Evolutionary conservation across 2,888 invertebrate species (phyloP).

Genomic region (Pteria penguin): DNA sequence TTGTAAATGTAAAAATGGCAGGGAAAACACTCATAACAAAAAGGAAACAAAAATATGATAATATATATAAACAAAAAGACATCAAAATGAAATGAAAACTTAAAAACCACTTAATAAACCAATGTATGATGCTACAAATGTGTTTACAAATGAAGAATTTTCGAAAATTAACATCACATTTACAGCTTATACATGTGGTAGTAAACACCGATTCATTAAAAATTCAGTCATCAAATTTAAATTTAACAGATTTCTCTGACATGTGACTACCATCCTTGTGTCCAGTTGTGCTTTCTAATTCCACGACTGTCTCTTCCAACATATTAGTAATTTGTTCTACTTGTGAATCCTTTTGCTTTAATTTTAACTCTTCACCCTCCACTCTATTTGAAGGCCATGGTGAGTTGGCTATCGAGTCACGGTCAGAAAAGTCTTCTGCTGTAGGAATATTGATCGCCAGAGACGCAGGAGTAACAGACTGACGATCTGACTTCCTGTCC

Average conservation of each 20-base stretch:
- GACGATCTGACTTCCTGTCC: not conserved
- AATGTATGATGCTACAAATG: too few relatives aligned
- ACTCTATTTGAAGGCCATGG: constrained; percentile 38
- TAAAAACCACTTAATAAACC: too few relatives aligned
- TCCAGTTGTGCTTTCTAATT: not conserved
- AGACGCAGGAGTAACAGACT: constrained; percentile 40
- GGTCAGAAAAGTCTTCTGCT: constrained; percentile 65
- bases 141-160: too few relatives aligned
- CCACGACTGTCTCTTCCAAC: constrained; percentile 45
- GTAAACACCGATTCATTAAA: not conserved
- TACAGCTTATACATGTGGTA: too few relatives aligned
- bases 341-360: constrained; percentile 51
- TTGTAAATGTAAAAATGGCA: too few relatives aligned
- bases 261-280: not conserved
- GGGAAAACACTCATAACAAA: too few relatives aligned
- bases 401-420: constrained; percentile 53
- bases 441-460: constrained; percentile 72
- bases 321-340: constrained; percentile 65
- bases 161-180: too few relatives aligned
- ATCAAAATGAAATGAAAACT: too few relatives aligned
- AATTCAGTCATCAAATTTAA: constrained; percentile 22
- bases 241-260: constrained; percentile 34
- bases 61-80: too few relatives aligned
- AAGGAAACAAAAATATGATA: too few relatives aligned
- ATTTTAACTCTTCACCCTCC: constrained; percentile 13